phyloP scores from a whole-genome alignment of 2,113 vertebrate species.

The Columbina picui region DNA sequence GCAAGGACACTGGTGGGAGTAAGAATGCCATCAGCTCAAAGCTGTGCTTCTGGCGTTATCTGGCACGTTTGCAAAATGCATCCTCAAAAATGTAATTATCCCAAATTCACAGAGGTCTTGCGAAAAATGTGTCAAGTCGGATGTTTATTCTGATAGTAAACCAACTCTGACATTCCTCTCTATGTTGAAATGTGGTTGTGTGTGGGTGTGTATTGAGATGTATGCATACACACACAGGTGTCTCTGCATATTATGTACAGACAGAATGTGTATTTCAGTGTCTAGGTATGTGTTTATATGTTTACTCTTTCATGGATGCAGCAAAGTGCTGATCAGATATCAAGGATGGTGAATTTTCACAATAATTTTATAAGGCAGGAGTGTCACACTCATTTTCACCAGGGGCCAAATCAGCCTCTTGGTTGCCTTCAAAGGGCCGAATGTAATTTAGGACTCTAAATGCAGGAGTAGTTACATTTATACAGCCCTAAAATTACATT shows the following conservation, averaged over 20 bases:
- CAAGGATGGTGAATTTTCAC: neutral
- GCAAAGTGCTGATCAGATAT: neutral
- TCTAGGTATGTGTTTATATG: neutral
- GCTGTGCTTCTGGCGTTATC: conserved; percentile 33
- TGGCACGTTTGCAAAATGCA: conserved; percentile 19
- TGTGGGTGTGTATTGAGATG: neutral
- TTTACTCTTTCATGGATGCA: neutral
- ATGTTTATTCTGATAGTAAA: neutral
- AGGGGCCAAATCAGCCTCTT: no score
- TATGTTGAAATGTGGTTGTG: neutral
- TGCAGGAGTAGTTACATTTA: no score
- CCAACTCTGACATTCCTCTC: neutral
- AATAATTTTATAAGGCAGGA: neutral
- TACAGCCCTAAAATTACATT: no score
- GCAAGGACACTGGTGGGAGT: conserved; percentile 47
- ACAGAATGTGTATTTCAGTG: neutral
- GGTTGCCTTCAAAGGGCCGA: no score
- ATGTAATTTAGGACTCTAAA: no score
- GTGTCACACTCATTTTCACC: no score
- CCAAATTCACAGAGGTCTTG: conserved; percentile 30
- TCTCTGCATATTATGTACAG: neutral
- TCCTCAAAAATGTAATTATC: conserved; percentile 29
- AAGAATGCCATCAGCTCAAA: neutral
- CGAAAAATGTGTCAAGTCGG: conserved; percentile 19
- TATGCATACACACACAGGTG: neutral